Conservation (phyloP, 2,113 vertebrate genomes). For the Takifugu bimaculatus region DNA sequence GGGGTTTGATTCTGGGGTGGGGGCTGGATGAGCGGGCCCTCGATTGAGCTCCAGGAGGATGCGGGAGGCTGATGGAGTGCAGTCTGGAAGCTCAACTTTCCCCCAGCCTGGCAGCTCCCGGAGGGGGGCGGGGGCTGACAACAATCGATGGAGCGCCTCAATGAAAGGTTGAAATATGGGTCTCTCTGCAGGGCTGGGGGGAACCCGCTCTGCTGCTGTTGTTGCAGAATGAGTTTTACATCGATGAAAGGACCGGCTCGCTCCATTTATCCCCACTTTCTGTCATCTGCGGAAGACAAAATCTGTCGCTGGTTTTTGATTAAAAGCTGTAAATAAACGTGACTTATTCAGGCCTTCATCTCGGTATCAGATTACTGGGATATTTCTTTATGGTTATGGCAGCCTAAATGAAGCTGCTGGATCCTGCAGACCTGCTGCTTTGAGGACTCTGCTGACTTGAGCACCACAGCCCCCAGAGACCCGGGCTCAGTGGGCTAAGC, state of each 20-base stretch:
- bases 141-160: constrained; percentile 39
- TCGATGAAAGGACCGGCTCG: constrained; percentile 22
- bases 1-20: constrained; percentile 4
- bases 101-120: constrained; percentile 35
- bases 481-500: no score
- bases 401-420: no score
- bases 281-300: neutral
- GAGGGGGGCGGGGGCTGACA: constrained; percentile 14
- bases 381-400: no score
- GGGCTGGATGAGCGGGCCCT: constrained; percentile 30
- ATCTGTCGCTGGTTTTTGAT: constrained; percentile 8
- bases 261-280: constrained; percentile 20
- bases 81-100: constrained; percentile 34
- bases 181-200: constrained; percentile 15
- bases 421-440: neutral
- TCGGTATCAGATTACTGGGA: no score
- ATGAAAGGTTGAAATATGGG: constrained; percentile 42
- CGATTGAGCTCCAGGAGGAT: constrained; percentile 21
- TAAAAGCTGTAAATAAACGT: neutral
- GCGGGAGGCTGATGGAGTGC: constrained; percentile 26
- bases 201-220: constrained; percentile 25
- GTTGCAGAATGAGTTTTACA: constrained; percentile 45
- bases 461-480: no score
- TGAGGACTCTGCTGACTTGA: no score
- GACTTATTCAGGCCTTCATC: no score